Percentiles rank a stretch among this genome's conserved stretches.
phyloP scores from a whole-genome alignment of 2,113 vertebrate species.

The Callocephalon fimbriatum region DNA sequence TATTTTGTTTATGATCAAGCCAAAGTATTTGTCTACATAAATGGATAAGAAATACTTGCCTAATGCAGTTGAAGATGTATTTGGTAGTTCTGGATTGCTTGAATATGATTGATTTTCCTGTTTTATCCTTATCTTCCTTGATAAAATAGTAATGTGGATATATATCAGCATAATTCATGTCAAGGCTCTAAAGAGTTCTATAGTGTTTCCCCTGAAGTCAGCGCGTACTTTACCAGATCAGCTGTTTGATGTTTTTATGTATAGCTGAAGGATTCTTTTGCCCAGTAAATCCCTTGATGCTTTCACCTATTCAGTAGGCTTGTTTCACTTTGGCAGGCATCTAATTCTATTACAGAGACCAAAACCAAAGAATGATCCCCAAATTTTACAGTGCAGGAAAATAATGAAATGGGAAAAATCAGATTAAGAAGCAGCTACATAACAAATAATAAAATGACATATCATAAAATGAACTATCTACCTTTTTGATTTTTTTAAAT shows the following conservation, averaged over 20 bases:
- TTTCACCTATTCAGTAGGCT: not conserved
- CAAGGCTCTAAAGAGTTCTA: not conserved
- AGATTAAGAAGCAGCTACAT: not conserved
- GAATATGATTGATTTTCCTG: conserved; percentile 43
- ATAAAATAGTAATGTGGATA: conserved; percentile 7
- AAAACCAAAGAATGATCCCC: not conserved
- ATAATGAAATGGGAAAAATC: not conserved
- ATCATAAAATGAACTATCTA: not conserved
- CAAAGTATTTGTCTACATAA: conserved; percentile 2
- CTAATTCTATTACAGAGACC: not conserved
- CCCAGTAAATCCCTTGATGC: not conserved
- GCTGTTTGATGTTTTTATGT: not conserved
- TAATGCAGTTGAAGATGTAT: conserved; percentile 13
- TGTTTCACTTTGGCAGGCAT: not conserved
- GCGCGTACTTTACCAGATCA: not conserved
- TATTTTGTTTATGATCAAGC: conserved; percentile 42
- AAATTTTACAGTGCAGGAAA: not conserved
- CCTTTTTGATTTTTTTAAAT: not conserved
- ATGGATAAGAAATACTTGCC: not conserved
- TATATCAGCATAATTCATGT: conserved; percentile 24
- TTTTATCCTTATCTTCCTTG: conserved; percentile 36
- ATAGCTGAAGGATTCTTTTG: not conserved
- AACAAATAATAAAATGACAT: not conserved
- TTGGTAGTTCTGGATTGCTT: conserved; percentile 3
- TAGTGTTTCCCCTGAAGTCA: not conserved